Evolutionary conservation across 2,888 invertebrate genomes (phyloP).

Genomic region (Lissonota sp.): DNA sequence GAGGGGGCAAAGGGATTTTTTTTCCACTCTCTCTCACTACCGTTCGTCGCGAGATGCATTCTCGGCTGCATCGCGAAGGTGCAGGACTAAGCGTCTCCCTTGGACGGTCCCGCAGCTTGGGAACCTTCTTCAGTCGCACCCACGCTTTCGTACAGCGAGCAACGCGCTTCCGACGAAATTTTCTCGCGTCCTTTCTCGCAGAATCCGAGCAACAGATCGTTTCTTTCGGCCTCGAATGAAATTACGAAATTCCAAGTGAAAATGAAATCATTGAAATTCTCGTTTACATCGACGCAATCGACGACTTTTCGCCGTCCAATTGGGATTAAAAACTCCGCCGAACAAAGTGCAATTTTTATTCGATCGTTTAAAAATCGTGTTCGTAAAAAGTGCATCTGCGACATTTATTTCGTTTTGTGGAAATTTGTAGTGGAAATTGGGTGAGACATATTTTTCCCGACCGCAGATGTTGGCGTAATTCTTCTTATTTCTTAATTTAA

Average conservation of each 20-base stretch:
- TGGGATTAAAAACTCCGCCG: too few species aligned
- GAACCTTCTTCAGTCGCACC: conserved; percentile 75
- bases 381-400: too few species aligned
- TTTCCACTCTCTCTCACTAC: conserved; percentile 45
- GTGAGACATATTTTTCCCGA: conserved; percentile 5
- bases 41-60: conserved; percentile 31
- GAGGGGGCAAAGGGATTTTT: conserved; percentile 57
- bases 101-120: conserved; percentile 57
- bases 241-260: too few species aligned
- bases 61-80: conserved; percentile 56
- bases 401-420: too few species aligned
- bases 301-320: too few species aligned
- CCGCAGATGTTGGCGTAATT: too few species aligned
- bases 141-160: conserved; percentile 71
- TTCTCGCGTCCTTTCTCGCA: not conserved
- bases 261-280: too few species aligned
- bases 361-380: too few species aligned
- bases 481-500: too few species aligned
- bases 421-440: not conserved
- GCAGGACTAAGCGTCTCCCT: conserved; percentile 52
- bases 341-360: too few species aligned
- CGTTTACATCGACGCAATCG: too few species aligned
- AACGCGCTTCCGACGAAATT: conserved; percentile 64
- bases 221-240: not conserved
- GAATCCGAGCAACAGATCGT: not conserved